Conservation (phyloP, 2,113 vertebrate species). For the Dicentrarchus labrax region DNA sequence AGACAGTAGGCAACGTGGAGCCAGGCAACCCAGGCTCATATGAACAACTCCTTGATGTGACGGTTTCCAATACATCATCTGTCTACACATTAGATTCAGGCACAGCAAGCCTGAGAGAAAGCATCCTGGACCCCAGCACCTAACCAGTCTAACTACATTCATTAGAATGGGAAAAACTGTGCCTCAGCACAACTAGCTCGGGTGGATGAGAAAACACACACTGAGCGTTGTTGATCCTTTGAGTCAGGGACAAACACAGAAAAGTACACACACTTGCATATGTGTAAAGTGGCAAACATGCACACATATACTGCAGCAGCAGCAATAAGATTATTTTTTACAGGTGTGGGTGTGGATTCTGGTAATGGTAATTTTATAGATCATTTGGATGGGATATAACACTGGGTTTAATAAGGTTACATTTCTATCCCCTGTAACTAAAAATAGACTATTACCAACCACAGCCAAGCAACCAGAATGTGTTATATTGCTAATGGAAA, state of each 20-base stretch:
- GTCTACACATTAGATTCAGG: constrained; percentile 73
- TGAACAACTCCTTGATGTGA: constrained; percentile 73
- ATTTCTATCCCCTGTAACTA: constrained; percentile 23
- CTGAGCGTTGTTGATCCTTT: constrained; percentile 33
- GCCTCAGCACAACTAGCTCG: constrained; percentile 63
- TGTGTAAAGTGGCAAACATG: constrained; percentile 14
- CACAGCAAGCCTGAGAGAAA: constrained; percentile 66
- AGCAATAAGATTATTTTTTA: constrained; percentile 42
- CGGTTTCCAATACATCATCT: constrained; percentile 76
- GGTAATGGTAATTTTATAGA: constrained; percentile 53
- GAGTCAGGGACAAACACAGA: constrained; percentile 6
- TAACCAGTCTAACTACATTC: constrained; percentile 76
- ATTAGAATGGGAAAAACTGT: constrained; percentile 63
- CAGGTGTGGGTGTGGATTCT: constrained; percentile 49
- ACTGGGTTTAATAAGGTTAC: constrained; percentile 50
- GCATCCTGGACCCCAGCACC: constrained; percentile 56
- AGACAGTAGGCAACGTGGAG: constrained; percentile 54
- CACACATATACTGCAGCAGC: not conserved
- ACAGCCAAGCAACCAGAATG: constrained; percentile 22
- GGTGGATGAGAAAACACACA: constrained; percentile 48
- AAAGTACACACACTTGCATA: constrained; percentile 9
- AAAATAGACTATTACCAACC: constrained; percentile 33
- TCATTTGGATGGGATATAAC: constrained; percentile 46
- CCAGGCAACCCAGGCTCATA: constrained; percentile 62
- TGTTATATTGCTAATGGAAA: constrained; percentile 35